phyloP scores from a whole-genome alignment of 2,888 invertebrate genomes.

The Conops quadrifasciatus region DNA sequence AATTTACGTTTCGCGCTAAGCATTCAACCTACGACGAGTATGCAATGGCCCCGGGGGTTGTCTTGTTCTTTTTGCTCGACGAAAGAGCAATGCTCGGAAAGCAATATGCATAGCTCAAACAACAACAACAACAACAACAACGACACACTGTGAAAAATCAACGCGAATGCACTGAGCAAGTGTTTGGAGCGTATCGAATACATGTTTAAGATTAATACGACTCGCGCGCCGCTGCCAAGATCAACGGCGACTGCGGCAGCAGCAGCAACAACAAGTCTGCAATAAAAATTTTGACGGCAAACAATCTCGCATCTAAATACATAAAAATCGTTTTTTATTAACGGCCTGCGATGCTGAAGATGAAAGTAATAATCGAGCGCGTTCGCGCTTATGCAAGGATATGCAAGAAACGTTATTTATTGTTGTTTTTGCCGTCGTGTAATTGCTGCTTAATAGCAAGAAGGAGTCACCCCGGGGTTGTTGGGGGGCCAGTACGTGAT shows the following conservation, averaged over 20 bases:
- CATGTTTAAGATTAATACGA: background rate
- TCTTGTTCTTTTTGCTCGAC: background rate
- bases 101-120: background rate
- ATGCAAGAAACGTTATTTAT: constrained; percentile 12
- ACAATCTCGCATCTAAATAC: constrained; percentile 1
- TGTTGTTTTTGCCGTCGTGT: constrained; percentile 9
- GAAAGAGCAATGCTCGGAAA: constrained; percentile 9
- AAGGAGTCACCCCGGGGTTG: background rate
- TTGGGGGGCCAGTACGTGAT: background rate
- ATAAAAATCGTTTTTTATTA: constrained; percentile 30
- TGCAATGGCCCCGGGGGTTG: background rate
- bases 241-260: background rate
- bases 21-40: background rate
- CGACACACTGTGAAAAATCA: background rate
- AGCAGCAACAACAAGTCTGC: background rate
- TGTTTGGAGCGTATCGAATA: background rate
- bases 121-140: background rate
- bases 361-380: constrained; percentile 52
- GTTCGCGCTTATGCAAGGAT: constrained; percentile 53
- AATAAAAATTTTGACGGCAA: background rate
- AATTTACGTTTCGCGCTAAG: constrained; percentile 4
- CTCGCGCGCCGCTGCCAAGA: background rate
- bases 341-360: constrained; percentile 36
- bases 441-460: constrained; percentile 27
- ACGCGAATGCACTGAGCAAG: background rate